Evolutionary conservation across 1,140 invertebrate genomes (phyloP), one percentile per base, ranked within the genome.

Genomic region (Choristoneura fumiferana): DNA sequence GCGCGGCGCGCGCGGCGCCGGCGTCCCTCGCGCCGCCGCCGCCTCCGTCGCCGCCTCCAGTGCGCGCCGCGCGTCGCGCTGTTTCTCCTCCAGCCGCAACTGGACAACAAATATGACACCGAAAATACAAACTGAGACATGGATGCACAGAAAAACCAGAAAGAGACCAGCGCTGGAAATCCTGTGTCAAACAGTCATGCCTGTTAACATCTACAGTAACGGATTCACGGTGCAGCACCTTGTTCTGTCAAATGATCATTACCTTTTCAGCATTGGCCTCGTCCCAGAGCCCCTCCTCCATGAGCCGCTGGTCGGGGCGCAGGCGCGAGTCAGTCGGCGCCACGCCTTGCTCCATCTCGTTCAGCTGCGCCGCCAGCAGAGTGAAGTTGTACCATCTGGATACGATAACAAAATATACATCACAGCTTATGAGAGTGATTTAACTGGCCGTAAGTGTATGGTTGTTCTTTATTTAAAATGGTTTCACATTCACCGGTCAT

Each of bases 261-360:
- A 49, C 43, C 74, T 99, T 99, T 76, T 96, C 94, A 10, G 92
- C 84, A 90, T 99, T 99, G 29, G 98, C 98, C 71, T 98, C 97
- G 72, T 99, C 97, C 98, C 98, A 99, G 12, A 91, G 77, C 5
- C 97, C 98, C 58, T 98, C 92, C 88, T 99, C 99, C 98, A 99
- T 99, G 39, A 99, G 92, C 43, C 98, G 93, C 90, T 99, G 98
- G 92, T 99, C 98, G 39, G 98, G 98, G 60, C 98, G 92, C 14
- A 92, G 85, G n/a, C 98, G 93, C 12, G 95, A 95, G 91, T 99
- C 99, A 0, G 98, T 99, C 10, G 98, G 98, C 22, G 98, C 97
- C 18, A 99, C 93, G 36, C 93, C 95, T 4, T 95, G 93, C 90
- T 99, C 98, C 8, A 92, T 91, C 88, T 99, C 98, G 86, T 99